phyloP scores from a whole-genome alignment of 2,113 vertebrate species.

The Tragelaphus scriptus region DNA sequence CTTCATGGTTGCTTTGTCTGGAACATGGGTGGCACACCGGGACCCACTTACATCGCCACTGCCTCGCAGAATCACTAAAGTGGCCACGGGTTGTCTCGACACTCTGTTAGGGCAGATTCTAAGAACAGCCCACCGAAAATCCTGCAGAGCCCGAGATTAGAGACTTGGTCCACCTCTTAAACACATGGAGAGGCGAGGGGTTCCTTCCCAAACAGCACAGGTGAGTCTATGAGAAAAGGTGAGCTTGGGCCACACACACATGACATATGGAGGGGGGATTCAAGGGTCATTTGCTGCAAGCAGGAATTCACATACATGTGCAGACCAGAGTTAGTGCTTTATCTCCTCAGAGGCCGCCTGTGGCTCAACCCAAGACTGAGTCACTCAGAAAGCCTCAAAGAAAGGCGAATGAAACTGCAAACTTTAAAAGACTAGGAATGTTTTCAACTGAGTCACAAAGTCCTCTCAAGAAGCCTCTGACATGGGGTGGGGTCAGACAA shows the following conservation, averaged over 20 bases:
- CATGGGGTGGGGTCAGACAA: background rate
- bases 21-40: background rate
- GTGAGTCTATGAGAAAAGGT: background rate
- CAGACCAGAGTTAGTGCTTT: background rate
- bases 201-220: background rate
- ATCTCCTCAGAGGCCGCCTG: background rate
- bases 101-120: background rate
- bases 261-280: background rate
- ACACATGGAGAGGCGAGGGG: background rate
- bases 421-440: background rate
- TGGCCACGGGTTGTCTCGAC: background rate
- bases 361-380: background rate
- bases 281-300: background rate
- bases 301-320: background rate
- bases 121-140: background rate
- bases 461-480: background rate
- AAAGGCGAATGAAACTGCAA: background rate
- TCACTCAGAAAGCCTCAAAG: background rate
- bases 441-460: background rate
- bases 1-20: background rate
- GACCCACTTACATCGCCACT: background rate
- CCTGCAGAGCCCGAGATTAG: background rate
- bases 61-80: background rate
- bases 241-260: background rate
- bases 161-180: background rate